These are phyloP conservation scores for Clupea harengus DNA, from an alignment of 2,113 vertebrate genomes.

Conservation along the genomic window DNA sequence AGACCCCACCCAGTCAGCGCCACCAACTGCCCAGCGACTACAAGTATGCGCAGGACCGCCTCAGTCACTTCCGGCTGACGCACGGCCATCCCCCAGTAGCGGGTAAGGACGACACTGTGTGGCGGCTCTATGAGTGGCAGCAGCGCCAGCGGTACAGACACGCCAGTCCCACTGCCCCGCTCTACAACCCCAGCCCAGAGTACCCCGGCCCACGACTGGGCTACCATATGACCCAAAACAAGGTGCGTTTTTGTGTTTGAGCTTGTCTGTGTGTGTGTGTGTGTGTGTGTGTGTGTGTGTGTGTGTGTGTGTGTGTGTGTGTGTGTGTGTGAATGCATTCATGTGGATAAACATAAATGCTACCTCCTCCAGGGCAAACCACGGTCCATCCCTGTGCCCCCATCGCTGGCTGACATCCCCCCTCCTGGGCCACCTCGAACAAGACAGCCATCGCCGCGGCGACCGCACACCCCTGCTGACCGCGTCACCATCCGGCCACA, in stretches of 20 bases:
- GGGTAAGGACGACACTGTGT: constrained; percentile 77
- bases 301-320: not conserved
- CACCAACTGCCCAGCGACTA: constrained; percentile 85
- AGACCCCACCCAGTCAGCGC: constrained; percentile 67
- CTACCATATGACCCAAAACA: not conserved
- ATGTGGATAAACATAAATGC: not conserved
- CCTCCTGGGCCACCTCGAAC: constrained; percentile 76
- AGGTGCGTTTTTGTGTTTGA: not conserved
- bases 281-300: not conserved
- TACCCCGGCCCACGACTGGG: constrained; percentile 66
- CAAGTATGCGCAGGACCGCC: constrained; percentile 92
- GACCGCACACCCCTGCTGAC: constrained; percentile 87
- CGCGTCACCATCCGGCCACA: constrained; percentile 82
- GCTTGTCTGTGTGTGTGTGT: not conserved
- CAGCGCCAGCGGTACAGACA: constrained; percentile 93
- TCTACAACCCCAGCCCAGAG: constrained; percentile 80
- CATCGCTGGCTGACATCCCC: constrained; percentile 82
- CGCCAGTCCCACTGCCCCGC: constrained; percentile 87
- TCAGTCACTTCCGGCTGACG: constrained; percentile 88
- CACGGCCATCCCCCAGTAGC: constrained; percentile 72
- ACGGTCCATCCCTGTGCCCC: constrained; percentile 80
- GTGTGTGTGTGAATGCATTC: not conserved
- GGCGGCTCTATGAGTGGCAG: constrained; percentile 96
- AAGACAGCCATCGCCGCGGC: constrained; percentile 71
- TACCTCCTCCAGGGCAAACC: constrained; percentile 48